These are phyloP conservation scores for Sciaenops ocellatus DNA, from an alignment of 2,797 vertebrate genomes.

Conservation along the genomic window DNA sequence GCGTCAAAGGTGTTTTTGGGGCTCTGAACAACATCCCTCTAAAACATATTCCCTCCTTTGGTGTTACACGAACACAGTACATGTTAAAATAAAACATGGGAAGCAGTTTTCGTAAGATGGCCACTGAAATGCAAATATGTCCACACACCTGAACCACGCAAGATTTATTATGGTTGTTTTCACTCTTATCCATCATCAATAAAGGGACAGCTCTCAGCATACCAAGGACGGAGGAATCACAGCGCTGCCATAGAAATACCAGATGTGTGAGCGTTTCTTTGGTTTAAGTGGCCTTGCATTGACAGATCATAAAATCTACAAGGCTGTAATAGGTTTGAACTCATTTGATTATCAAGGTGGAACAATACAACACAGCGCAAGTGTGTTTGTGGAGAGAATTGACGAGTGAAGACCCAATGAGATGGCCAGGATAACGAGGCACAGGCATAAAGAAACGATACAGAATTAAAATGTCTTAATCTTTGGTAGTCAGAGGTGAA, in stretches of 20 bases:
- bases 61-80: not conserved
- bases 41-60: too few relatives aligned
- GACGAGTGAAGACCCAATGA: too few relatives aligned
- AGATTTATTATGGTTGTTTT: constrained; percentile 41
- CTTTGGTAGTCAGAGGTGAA: too few relatives aligned
- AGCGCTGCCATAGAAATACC: constrained; percentile 5
- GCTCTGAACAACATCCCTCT: too few relatives aligned
- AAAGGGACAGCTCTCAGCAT: constrained; percentile 15
- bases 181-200: constrained; percentile 27
- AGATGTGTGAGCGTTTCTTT: not conserved
- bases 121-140: constrained; percentile 8
- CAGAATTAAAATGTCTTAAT: too few relatives aligned
- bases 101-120: constrained; percentile 4
- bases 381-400: not conserved
- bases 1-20: too few relatives aligned
- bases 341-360: constrained; percentile 12
- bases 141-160: constrained; percentile 9
- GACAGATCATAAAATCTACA: constrained; percentile 26
- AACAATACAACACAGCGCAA: constrained; percentile 6
- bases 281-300: constrained; percentile 24
- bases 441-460: too few relatives aligned
- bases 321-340: constrained; percentile 16
- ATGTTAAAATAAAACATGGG: constrained; percentile 15
- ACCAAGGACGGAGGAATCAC: constrained; percentile 22
- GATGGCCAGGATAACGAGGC: too few relatives aligned